Base-by-base conservation (phyloP, 2,888 invertebrate genomes). In the Leptopterna dolabrata region DNA sequence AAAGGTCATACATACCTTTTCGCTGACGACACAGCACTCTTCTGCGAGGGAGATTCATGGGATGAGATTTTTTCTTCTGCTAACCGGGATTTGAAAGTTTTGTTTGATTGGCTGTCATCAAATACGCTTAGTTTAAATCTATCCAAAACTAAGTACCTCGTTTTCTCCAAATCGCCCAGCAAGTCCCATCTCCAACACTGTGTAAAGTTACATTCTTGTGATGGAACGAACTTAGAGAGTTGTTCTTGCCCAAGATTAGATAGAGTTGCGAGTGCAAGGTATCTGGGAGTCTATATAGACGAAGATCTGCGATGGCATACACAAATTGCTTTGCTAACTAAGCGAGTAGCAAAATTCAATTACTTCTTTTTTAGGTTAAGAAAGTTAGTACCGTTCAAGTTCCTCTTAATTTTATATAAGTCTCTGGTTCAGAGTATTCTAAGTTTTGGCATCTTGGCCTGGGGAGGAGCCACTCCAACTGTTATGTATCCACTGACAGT, bases 71-170 rank as follows among this genome's bases (percentile, higher is more conserved):
- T 82, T 36, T 6, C 19, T 0, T 14, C 9, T 30, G 88, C 88
- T 14, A 70, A 55, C n/a, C n/a, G 9, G 11, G 85, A 88, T 24
- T 9, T 88, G 27, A 27, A 19, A 11, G 41, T 76, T 2, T 41
- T 85, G 43, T 85, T 76, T 55, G 27, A 19, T n/a, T 87, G 87
- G 88, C 51, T 86, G 27, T 80, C 70, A 27, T 19, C 30, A 47
- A 88, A 88, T 51, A 81, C 47, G 11, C 86, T 86, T 4, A 88
- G 87, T 13, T 19, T 87, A 9, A 88, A 88, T 45, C 13, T 76
- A 4, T n/a, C 24, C 14, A 87, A 87, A 82, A 87, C 88, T 24
- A 88, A 88, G 41, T 86, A 76, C 63, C 51, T 87, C 9, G 76
- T 87, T 41, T 41, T 45, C 14, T 84, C 70, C 6, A 30, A 84